phyloP scores from a whole-genome alignment of 1,140 invertebrate genomes.

The Telenomus remus region DNA sequence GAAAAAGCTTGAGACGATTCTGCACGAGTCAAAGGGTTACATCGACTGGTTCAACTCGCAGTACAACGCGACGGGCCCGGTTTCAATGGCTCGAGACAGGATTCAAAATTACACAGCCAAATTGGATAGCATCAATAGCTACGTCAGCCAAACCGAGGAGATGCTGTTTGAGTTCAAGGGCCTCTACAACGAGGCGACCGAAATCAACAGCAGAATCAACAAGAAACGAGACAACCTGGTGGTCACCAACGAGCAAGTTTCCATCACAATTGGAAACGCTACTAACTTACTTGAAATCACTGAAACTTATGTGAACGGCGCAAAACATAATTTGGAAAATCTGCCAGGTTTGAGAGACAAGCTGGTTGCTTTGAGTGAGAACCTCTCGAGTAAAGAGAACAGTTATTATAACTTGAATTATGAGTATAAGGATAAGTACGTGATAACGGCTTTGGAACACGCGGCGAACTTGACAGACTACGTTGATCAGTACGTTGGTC shows the following conservation, averaged over 20 bases:
- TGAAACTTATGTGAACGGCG: slow-evolving; percentile 62
- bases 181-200: slow-evolving; percentile 66
- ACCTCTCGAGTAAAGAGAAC: slow-evolving; percentile 77
- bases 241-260: slow-evolving; percentile 54
- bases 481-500: slow-evolving; percentile 79
- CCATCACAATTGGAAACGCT: slow-evolving; percentile 59
- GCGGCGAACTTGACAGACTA: slow-evolving; percentile 79
- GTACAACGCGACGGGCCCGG: slow-evolving; percentile 70
- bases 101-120: slow-evolving; percentile 65
- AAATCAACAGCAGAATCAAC: slow-evolving; percentile 54
- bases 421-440: slow-evolving; percentile 80
- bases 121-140: slow-evolving; percentile 61
- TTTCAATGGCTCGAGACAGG: slow-evolving; percentile 64
- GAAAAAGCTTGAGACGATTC: slow-evolving; percentile 72
- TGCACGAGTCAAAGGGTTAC: slow-evolving; percentile 66
- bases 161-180: slow-evolving; percentile 68
- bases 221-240: slow-evolving; percentile 56
- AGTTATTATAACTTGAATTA: slow-evolving; percentile 81
- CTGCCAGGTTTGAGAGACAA: slow-evolving; percentile 65
- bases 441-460: slow-evolving; percentile 81
- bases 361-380: slow-evolving; percentile 68
- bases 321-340: slow-evolving; percentile 68
- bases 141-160: slow-evolving; percentile 67
- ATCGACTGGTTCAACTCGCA: slow-evolving; percentile 70
- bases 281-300: slow-evolving; percentile 63